These are phyloP conservation scores for Elgaria multicarinata DNA, from an alignment of 2,113 vertebrate genomes.

Conservation along the genomic window DNA sequence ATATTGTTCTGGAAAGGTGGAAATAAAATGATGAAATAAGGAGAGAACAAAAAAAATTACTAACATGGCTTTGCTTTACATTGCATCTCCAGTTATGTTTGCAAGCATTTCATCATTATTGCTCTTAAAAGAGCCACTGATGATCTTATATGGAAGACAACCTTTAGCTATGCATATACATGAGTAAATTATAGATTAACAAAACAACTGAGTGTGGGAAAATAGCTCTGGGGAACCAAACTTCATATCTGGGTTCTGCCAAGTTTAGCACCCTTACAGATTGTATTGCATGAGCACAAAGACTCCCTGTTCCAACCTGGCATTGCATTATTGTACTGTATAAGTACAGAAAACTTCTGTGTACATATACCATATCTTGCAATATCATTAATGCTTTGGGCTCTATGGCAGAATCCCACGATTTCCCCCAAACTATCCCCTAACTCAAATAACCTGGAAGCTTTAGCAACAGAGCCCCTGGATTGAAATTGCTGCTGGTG, in stretches of 20 bases:
- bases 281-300: neutral
- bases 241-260: neutral
- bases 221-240: neutral
- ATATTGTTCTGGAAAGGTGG: conserved; percentile 83
- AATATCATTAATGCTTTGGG: neutral
- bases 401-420: neutral
- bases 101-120: neutral
- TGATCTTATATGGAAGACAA: neutral
- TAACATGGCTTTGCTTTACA: too few species aligned
- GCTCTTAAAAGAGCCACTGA: neutral
- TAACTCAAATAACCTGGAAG: too few species aligned
- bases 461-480: too few species aligned
- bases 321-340: neutral
- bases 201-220: neutral
- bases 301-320: neutral
- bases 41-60: neutral
- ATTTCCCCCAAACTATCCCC: neutral
- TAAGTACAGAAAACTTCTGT: neutral
- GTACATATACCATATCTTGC: neutral
- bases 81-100: neutral
- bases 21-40: conserved; percentile 51
- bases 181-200: neutral
- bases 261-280: neutral
- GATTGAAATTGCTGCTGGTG: too few species aligned
- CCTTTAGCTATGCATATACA: neutral